Evolutionary conservation across 1,140 invertebrate genomes (phyloP), one percentile per base, ranked within the genome.

Genomic region (Drosophila guanche): DNA sequence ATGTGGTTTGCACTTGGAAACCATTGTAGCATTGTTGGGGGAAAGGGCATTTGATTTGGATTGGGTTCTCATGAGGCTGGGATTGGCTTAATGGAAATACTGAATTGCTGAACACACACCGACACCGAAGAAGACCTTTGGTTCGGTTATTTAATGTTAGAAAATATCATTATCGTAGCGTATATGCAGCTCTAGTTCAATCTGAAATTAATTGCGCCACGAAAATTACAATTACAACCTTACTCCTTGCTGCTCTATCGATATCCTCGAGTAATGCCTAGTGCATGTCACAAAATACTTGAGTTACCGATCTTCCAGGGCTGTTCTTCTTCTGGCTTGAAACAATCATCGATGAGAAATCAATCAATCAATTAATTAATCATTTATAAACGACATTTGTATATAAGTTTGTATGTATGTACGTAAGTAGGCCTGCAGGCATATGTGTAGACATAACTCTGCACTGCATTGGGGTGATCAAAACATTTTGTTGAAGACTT

Each of bases 71-170:
- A 53, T 59, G 48, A 22, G 29, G 46, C 48, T 48, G 22, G 29
- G 46, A 50, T 86, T 89, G 84, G 83, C 83, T 83, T 89, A 88
- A 76, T 89, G 79, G 79, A 88, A 89, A 88, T 88, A 89, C 84
- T 88, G 83, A 83, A 88, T 77, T 78, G 79, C 75, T 85, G 78
- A 76, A 77, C 79, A 89, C 83, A 86, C 72, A 76, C 78, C 84
- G 74, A 86, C 65, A 61, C 33, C 33, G 52, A 76, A 57, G 52
- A 76, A 57, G 52, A 51, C 68, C 79, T 42, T 79, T 68, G 58
- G 52, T 57, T 51, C 59, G 58, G 57, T 62, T 76, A 14, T 45
- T 54, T 57, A 62, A 75, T 20, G 50, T 37, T 37, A 37, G 33
- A 67, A 68, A 68, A 56, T 68, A 68, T 50, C 52, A 68, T 68